Percentiles rank a stretch among this genome's conserved stretches.
These are phyloP conservation scores for Dallia pectoralis DNA, from an alignment of 2,797 vertebrate species.

Conservation along the genomic window DNA sequence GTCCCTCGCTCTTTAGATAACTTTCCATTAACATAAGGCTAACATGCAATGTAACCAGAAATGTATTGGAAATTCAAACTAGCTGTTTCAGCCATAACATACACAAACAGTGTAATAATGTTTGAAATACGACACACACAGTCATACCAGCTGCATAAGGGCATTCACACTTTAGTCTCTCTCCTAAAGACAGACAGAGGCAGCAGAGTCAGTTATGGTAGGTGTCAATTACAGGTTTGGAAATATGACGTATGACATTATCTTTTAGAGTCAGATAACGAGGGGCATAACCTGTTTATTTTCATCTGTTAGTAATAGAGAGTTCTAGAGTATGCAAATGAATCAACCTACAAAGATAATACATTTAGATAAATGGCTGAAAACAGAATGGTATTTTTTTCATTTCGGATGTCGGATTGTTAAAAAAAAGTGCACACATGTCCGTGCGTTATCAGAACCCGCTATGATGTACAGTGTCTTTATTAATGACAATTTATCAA, in stretches of 20 bases:
- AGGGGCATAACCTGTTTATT: not conserved
- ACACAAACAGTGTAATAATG: too few species aligned
- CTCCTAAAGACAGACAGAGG: not conserved
- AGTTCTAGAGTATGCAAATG: not conserved
- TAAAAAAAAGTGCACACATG: not conserved
- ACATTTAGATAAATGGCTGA: too few species aligned
- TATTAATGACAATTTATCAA: too few species aligned
- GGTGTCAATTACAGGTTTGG: not conserved
- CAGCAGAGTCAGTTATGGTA: not conserved
- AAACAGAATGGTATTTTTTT: not conserved
- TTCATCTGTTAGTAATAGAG: not conserved
- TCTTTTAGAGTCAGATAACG: not conserved
- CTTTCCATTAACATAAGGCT: too few species aligned
- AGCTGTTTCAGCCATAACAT: too few species aligned
- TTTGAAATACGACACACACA: too few species aligned
- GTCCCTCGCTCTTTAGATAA: too few species aligned
- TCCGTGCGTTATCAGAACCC: not conserved
- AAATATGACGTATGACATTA: not conserved
- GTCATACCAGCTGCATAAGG: not conserved
- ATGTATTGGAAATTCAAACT: too few species aligned
- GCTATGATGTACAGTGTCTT: not conserved
- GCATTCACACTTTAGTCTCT: not conserved
- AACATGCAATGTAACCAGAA: too few species aligned
- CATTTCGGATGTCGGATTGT: not conserved
- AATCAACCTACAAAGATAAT: too few species aligned